These are phyloP conservation scores for Betta splendens DNA, from an alignment of 2,797 vertebrate genomes.

Conservation along the genomic window DNA sequence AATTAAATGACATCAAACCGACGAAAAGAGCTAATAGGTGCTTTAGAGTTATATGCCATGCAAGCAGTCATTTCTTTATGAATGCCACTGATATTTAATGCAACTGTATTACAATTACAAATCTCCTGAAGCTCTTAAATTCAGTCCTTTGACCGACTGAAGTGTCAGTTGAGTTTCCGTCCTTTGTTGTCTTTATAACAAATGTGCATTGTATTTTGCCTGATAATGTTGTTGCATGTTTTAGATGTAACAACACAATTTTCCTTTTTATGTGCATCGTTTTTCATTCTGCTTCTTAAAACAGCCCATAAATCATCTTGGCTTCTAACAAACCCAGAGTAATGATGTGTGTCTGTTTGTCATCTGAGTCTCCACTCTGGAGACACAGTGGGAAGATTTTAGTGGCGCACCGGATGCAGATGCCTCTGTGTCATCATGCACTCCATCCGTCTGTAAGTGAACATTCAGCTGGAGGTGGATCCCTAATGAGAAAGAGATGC, in stretches of 20 bases:
- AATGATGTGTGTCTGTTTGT: not conserved
- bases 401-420: constrained; percentile 4
- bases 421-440: constrained; percentile 1
- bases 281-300: constrained; percentile 15
- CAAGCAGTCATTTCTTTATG: constrained; percentile 2
- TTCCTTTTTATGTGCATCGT: too few species aligned
- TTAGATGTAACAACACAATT: too few species aligned
- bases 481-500: constrained; percentile 28
- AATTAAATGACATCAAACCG: not conserved
- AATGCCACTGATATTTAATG: constrained; percentile 1
- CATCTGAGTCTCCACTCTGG: not conserved
- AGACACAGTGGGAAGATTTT: not conserved
- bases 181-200: too few species aligned
- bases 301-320: not conserved
- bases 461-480: constrained; percentile 13
- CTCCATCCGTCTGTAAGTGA: constrained; percentile 12
- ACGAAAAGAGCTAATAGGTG: too few species aligned
- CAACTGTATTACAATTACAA: not conserved
- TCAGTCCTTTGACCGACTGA: not conserved
- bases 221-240: too few species aligned
- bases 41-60: not conserved
- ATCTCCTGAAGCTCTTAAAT: not conserved
- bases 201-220: too few species aligned
- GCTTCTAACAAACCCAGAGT: not conserved
- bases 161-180: too few species aligned